phyloP scores from a whole-genome alignment of 1,140 invertebrate species.

The Pectinophora gossypiella region DNA sequence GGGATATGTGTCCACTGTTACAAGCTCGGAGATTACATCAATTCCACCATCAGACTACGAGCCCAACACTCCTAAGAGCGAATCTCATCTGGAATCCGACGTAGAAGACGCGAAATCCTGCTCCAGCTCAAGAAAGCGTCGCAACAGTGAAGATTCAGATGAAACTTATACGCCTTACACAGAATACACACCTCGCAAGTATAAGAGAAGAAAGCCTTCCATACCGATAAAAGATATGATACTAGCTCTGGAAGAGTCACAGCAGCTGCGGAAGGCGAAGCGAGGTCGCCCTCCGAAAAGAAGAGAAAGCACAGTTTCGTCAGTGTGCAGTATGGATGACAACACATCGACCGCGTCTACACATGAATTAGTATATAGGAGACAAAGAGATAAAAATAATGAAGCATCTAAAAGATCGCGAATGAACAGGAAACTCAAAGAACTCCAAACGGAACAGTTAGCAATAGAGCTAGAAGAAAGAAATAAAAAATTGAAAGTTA shows the following conservation, averaged over 20 bases:
- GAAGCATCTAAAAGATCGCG: constrained; percentile 84
- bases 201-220: constrained; percentile 48
- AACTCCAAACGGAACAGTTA: constrained; percentile 67
- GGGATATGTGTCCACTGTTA: constrained; percentile 5
- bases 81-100: constrained; percentile 54
- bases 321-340: constrained; percentile 49
- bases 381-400: constrained; percentile 84
- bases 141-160: constrained; percentile 62
- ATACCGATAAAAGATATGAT: constrained; percentile 64
- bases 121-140: constrained; percentile 34
- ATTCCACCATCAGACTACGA: constrained; percentile 35
- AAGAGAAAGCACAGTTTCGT: constrained; percentile 57
- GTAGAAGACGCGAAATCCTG: constrained; percentile 38
- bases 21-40: no score
- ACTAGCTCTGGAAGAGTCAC: constrained; percentile 50
- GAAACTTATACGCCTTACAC: constrained; percentile 54
- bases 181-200: constrained; percentile 41
- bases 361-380: constrained; percentile 75
- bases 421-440: constrained; percentile 83
- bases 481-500: constrained; percentile 59
- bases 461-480: constrained; percentile 59
- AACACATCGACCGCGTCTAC: constrained; percentile 49
- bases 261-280: constrained; percentile 44
- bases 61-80: constrained; percentile 56
- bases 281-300: constrained; percentile 60